Conservation (phyloP, 2,797 vertebrate genomes). For the Cuniculus paca region DNA sequence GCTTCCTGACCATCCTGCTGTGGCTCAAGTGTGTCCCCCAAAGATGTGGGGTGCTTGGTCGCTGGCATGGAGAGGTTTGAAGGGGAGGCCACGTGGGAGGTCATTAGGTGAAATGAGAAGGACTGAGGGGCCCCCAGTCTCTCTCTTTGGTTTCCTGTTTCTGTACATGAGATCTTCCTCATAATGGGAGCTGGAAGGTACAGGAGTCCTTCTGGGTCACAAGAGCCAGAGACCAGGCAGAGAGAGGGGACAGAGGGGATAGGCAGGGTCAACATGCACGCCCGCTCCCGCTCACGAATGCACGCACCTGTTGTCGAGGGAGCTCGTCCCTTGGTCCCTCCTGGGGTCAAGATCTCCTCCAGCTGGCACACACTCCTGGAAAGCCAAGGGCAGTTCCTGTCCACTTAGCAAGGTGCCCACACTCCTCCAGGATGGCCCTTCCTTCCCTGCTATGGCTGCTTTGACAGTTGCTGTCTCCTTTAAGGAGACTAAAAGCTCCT, state of each 20-base stretch:
- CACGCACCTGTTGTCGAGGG: too few species aligned
- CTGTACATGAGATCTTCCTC: background rate
- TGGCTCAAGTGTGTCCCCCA: background rate
- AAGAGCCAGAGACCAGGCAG: background rate
- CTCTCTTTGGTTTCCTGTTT: background rate
- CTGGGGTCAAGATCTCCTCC: rapidly evolving
- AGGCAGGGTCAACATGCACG: too few species aligned
- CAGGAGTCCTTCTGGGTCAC: rapidly evolving
- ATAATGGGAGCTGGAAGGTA: too few species aligned
- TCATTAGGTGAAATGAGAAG: background rate
- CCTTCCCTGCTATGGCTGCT: background rate
- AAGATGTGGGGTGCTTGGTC: background rate
- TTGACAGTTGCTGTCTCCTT: background rate
- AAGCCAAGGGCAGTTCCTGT: background rate
- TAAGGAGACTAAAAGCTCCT: background rate
- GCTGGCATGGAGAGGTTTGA: background rate
- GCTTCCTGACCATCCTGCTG: background rate
- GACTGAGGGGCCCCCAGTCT: background rate
- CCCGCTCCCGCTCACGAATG: too few species aligned
- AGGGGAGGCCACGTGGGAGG: background rate
- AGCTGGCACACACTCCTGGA: rapidly evolving
- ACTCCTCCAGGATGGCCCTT: rapidly evolving
- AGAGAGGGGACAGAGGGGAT: background rate
- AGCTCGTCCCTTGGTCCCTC: rapidly evolving
- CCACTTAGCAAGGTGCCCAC: rapidly evolving